Evolutionary conservation across 64 coral and sea anemone species (phyloP).

Genomic region (Stylophora pistillata): DNA sequence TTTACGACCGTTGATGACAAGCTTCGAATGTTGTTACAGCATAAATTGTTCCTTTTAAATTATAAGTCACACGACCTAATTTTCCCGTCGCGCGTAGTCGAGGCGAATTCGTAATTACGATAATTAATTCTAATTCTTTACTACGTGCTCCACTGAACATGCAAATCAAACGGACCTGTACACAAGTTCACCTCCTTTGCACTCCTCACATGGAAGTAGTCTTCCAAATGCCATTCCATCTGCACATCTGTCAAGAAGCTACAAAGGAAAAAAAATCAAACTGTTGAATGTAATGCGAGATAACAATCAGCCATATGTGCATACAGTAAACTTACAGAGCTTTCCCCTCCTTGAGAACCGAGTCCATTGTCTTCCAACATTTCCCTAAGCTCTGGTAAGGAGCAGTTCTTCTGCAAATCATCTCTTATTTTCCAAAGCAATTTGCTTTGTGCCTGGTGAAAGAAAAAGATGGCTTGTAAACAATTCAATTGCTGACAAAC

Average conservation of each 20-base stretch:
- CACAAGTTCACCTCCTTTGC: slow-evolving; percentile 71
- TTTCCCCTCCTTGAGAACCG: slow-evolving; percentile 78
- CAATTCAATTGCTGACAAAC: too few species aligned
- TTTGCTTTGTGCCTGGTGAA: slow-evolving; percentile 85
- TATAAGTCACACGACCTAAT: too few species aligned
- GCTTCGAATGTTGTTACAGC: too few species aligned
- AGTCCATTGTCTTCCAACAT: slow-evolving; percentile 93
- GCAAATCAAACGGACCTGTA: slow-evolving; percentile 89
- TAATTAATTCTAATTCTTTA: too few species aligned
- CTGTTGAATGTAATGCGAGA: background rate
- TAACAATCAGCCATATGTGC: background rate
- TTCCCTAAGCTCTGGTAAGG: slow-evolving; percentile 52
- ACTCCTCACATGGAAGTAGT: slow-evolving; percentile 79
- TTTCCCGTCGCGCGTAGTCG: too few species aligned
- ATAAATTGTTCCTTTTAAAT: too few species aligned
- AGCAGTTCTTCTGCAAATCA: slow-evolving; percentile 72
- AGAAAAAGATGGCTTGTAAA: background rate
- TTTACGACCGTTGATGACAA: too few species aligned
- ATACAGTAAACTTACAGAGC: slow-evolving; percentile 65
- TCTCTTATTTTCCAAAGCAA: slow-evolving; percentile 93
- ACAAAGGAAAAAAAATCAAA: background rate
- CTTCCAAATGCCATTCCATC: slow-evolving; percentile 98
- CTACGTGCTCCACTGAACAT: too few species aligned
- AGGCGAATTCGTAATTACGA: too few species aligned
- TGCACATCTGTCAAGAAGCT: slow-evolving; percentile 93